Percentiles rank a stretch among this genome's conserved stretches.
phyloP scores from a whole-genome alignment of 2,888 invertebrate species.

The Periphyllus acericola region DNA sequence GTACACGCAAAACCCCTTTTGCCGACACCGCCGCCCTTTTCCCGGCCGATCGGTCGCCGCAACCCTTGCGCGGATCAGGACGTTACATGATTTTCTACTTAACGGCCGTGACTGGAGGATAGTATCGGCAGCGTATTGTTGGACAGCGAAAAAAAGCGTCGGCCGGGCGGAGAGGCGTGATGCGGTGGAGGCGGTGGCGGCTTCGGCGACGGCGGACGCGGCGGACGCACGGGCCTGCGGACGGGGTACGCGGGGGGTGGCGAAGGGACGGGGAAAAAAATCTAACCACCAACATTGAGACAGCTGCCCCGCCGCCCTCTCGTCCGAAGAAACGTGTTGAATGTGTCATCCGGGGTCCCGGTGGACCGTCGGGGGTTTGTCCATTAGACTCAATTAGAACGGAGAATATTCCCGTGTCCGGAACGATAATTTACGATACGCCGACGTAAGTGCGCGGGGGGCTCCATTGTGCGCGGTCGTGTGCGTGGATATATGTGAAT shows the following conservation, averaged over 20 bases:
- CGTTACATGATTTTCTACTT: slow-evolving; percentile 60
- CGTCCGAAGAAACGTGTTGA: slow-evolving; percentile 56
- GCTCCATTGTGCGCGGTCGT: no score
- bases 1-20: slow-evolving; percentile 44
- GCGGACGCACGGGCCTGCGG: neutral
- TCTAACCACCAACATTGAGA: slow-evolving; percentile 56
- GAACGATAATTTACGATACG: slow-evolving; percentile 53
- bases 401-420: slow-evolving; percentile 52
- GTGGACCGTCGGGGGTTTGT: slow-evolving; percentile 45
- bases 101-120: slow-evolving; percentile 47
- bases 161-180: neutral
- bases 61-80: slow-evolving; percentile 54
- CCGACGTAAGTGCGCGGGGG: neutral
- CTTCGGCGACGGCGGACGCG: neutral
- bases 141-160: slow-evolving; percentile 44
- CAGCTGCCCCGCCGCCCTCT: slow-evolving; percentile 8
- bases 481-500: neutral
- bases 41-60: slow-evolving; percentile 38
- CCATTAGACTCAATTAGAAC: slow-evolving; percentile 61
- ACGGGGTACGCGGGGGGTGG: neutral
- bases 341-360: slow-evolving; percentile 59
- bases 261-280: slow-evolving; percentile 29
- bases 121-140: slow-evolving; percentile 15
- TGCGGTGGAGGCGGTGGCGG: neutral
- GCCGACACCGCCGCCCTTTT: slow-evolving; percentile 23